Percentiles rank a stretch among this genome's conserved stretches.
phyloP scores from a whole-genome alignment of 1,140 invertebrate species.

The Oscheius sp. region DNA sequence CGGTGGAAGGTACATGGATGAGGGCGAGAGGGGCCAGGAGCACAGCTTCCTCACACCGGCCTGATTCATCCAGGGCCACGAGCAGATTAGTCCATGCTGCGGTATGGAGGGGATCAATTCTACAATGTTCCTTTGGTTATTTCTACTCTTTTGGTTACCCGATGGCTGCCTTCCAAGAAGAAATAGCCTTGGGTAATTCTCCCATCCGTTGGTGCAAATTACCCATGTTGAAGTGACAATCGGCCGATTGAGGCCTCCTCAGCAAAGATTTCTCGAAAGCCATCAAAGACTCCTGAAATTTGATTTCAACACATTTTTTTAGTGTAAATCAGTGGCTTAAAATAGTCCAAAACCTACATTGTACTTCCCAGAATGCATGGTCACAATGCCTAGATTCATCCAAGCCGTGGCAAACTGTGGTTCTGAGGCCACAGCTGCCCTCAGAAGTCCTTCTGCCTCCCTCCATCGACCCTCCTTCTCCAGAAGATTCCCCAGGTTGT shows the following conservation, averaged over 20 bases:
- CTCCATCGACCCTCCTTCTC: conserved; percentile 73
- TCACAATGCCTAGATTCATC: conserved; percentile 94
- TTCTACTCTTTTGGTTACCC: not conserved
- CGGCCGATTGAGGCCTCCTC: conserved; percentile 78
- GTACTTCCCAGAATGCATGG: conserved; percentile 73
- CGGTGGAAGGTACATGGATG: conserved; percentile 70
- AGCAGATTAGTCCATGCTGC: conserved; percentile 88
- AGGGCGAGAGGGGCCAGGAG: conserved; percentile 72
- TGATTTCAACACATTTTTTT: not conserved
- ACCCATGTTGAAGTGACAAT: conserved; percentile 89
- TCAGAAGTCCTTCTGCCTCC: conserved; percentile 76
- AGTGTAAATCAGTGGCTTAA: not conserved
- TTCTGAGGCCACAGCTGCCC: conserved; percentile 71
- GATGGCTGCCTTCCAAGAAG: conserved; percentile 78
- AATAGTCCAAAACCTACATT: conserved; percentile 64
- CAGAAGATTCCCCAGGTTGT: conserved; percentile 89
- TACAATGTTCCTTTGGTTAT: conserved; percentile 19
- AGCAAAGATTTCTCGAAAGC: conserved; percentile 67
- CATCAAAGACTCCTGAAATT: conserved; percentile 17
- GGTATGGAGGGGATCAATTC: conserved; percentile 73
- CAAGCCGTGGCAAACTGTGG: conserved; percentile 86
- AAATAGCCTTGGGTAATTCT: conserved; percentile 67
- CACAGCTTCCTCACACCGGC: conserved; percentile 71
- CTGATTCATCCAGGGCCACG: conserved; percentile 79
- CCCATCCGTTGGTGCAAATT: conserved; percentile 75